Evolutionary conservation across 2,797 vertebrate species (phyloP), one percentile per base, ranked within the genome.

Genomic region (Borostomias antarcticus): DNA sequence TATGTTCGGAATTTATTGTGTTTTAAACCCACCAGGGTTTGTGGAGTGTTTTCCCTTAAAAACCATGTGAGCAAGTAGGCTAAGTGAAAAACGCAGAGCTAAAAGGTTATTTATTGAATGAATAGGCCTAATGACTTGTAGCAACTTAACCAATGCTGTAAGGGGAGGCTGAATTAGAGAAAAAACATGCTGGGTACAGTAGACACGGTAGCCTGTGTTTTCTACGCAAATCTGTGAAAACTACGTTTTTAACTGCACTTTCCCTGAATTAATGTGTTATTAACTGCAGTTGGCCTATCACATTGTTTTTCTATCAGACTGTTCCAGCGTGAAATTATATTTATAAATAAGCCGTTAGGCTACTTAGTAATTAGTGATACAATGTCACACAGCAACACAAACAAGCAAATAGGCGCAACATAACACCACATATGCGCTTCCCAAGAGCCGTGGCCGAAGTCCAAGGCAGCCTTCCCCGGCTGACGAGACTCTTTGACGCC

Each of bases 401-500:
- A 76, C 73, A 73, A 21, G 54, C 71, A 69, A 53, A 69, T 43
- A 69, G 62, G 69, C 68, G 84, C 82, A 83, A 83, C 74, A 62
- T 66, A 77, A 76, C 76, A 85, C 78, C 80, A 64, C 75, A 45
- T 45, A 40, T 32, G 80, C 58, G 73, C 76, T 59, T 61, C 78
- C 65, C 64, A 43, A 45, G 75, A 73, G 73, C 48, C 19, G 76
- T 86, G 88, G 85, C 83, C 70, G 25, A 53, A 35, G 77, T 81
- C 86, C 87, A 88, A 84, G 32, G 58, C 80, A 57, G 73, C 71
- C 72, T 62, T 75, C 68, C 68, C 73, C 70, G 65, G 70, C 77
- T 73, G 77, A 81, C 80, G 85, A 91, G 90, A 93, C 91, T 83
- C 2, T 7, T 10, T 73, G 91, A 90, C 89, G 92, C 90, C 91